A percentile compares a stretch with the other conserved stretches of the same genome.
Conservation (phyloP, 2,797 vertebrate genomes). For the Euphonia xanthogaster region DNA sequence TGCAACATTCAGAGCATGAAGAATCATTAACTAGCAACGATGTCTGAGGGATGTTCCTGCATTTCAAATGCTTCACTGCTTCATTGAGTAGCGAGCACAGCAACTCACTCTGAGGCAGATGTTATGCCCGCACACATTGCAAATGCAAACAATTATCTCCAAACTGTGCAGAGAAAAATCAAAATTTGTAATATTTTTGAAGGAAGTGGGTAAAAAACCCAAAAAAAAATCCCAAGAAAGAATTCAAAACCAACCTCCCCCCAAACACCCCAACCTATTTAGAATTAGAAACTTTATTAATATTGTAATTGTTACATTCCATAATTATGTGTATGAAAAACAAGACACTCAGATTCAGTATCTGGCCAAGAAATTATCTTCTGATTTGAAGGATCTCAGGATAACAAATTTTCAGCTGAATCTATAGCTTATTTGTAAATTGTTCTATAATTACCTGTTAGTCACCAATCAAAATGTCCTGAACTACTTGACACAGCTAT, state of each 20-base stretch:
- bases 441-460: background rate
- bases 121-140: background rate
- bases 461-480: background rate
- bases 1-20: conserved; percentile 68
- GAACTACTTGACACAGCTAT: background rate
- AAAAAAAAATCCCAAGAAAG: background rate
- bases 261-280: fast-evolving
- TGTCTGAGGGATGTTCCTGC: conserved; percentile 49
- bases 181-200: background rate
- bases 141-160: conserved; percentile 60
- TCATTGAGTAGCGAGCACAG: conserved; percentile 68
- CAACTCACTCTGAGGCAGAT: conserved; percentile 60
- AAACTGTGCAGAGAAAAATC: conserved; percentile 1
- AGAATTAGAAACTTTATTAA: background rate
- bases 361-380: background rate
- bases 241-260: fast-evolving
- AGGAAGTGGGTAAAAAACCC: background rate
- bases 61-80: conserved; percentile 69
- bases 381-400: background rate
- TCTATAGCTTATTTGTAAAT: background rate
- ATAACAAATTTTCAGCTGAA: background rate
- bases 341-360: background rate
- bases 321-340: background rate
- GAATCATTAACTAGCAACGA: conserved; percentile 62
- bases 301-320: background rate